Evolutionary conservation across 2,888 invertebrate genomes (phyloP), one percentile per base, ranked within the genome.

Genomic region (Aproaerema taeniolella): DNA sequence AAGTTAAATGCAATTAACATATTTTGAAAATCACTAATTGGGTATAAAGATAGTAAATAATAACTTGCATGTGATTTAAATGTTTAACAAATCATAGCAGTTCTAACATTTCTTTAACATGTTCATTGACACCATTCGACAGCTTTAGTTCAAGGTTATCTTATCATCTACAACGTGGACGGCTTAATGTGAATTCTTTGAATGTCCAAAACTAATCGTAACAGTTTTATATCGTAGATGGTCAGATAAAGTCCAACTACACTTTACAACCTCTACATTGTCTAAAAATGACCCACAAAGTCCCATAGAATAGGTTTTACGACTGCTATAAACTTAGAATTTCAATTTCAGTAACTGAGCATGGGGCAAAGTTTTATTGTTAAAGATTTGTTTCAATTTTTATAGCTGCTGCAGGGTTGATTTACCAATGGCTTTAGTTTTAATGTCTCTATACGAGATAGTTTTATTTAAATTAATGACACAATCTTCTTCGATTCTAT

Each of bases 261-360:
- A 25, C 13, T 50, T 49, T 46, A 46, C 44, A 38, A 47, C 48
- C 38, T 24, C 12, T 33, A 31, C 37, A 39, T 31, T 42, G 39
- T 50, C 39, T 41, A 39, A 45, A 51, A 25, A 42, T 39, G 28
- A 29, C 34, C 31, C 32, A 35, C 39, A 33, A 37, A 39, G 31
- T 34, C 30, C 35, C 42, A n/a, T 31, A 12, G 16, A 25, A 36
- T 31, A 12, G 2, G 11, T 37, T 45, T 42, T 42, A 42, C 10
- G 31, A 28, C 31, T 2, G 31, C 25, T 14, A 15, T 39, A 45
- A 45, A 45, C 44, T 48, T 51, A 15, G 50, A 37, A 31, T 36
- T 36, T 41, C 36, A 41, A 36, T 41, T 37, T 25, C 14, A 15
- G n/a, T 24, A 24, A 14, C 9, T 7, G n/a, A 5, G 11, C 11